A percentile compares a stretch with the other conserved stretches of the same genome.
These are phyloP conservation scores for Corvus moneduloides DNA, from an alignment of 2,113 vertebrate genomes.

Conservation along the genomic window DNA sequence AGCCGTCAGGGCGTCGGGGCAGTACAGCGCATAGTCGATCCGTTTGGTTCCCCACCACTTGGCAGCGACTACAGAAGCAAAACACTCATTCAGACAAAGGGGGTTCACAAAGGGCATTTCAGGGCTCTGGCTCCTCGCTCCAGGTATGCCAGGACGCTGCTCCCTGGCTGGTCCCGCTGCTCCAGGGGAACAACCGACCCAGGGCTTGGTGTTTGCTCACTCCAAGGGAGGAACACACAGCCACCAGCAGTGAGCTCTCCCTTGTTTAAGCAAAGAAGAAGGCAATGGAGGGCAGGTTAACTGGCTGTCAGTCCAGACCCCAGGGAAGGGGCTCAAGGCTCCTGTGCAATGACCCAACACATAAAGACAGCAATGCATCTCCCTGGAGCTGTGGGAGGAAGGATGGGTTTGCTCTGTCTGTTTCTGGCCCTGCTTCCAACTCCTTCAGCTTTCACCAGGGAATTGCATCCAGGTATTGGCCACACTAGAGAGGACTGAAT, in stretches of 20 bases:
- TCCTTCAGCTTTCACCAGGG: neutral
- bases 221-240: neutral
- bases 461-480: neutral
- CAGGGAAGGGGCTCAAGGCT: neutral
- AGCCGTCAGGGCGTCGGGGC: conserved; percentile 89
- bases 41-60: conserved; percentile 97
- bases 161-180: neutral
- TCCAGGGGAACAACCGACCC: neutral
- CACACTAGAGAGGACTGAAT: neutral
- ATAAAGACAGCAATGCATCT: neutral
- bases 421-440: neutral
- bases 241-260: neutral
- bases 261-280: neutral
- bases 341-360: neutral
- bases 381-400: neutral
- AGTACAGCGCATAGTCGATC: conserved; percentile 95
- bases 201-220: neutral
- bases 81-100: neutral
- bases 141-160: neutral
- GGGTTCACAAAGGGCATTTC: neutral
- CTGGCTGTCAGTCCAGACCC: neutral
- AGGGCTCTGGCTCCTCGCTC: neutral
- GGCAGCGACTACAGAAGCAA: conserved; percentile 79
- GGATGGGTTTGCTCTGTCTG: neutral
- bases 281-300: neutral